Evolutionary conservation across 2,888 invertebrate species (phyloP).

Genomic region (Eupithecia subumbrata): DNA sequence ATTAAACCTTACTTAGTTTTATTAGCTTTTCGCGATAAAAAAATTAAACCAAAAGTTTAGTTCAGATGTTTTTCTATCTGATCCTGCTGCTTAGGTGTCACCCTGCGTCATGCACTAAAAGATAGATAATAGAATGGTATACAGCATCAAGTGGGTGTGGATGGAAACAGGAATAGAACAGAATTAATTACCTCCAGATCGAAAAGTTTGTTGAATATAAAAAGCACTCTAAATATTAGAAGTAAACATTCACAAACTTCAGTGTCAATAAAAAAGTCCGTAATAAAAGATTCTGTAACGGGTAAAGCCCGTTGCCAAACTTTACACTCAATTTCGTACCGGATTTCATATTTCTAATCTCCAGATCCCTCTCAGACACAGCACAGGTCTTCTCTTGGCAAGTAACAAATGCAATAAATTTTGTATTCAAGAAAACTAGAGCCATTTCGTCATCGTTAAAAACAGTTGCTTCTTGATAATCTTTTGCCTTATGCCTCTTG

Average conservation of each 20-base stretch:
- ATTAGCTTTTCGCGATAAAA: too few species aligned
- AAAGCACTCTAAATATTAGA: neutral
- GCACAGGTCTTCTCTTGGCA: neutral
- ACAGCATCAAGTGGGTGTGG: neutral
- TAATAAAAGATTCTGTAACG: neutral
- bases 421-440: neutral
- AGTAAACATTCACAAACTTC: neutral
- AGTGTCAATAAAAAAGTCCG: neutral
- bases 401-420: neutral
- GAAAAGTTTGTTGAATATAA: neutral
- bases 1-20: too few species aligned
- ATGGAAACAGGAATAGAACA: neutral
- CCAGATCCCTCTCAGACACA: neutral
- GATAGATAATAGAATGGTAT: too few species aligned
- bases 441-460: neutral
- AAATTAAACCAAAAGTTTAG: too few species aligned
- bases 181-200: neutral
- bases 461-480: neutral
- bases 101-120: too few species aligned
- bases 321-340: slow-evolving; percentile 6
- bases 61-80: neutral
- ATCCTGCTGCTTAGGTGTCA: neutral
- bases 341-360: neutral
- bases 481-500: neutral
- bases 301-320: neutral